These are phyloP conservation scores for Actenoides hombroni DNA, from an alignment of 2,113 vertebrate genomes.

Conservation along the genomic window DNA sequence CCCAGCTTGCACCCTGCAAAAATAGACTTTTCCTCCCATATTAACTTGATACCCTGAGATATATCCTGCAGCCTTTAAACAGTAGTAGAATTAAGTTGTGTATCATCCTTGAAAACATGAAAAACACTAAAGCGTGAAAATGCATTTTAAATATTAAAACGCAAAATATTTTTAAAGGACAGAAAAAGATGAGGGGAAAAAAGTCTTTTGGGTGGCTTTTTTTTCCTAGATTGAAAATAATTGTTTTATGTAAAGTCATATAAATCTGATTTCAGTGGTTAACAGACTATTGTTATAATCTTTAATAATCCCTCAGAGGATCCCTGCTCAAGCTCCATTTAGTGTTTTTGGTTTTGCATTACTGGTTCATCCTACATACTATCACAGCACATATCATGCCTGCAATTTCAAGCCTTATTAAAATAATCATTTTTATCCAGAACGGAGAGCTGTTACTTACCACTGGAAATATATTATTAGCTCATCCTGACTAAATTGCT, in stretches of 20 bases:
- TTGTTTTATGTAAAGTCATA: not conserved
- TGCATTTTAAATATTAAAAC: conserved; percentile 47
- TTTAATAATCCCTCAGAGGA: conserved; percentile 34
- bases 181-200: not conserved
- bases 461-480: conserved; percentile 45
- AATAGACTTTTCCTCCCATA: not conserved
- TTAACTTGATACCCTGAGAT: not conserved
- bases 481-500: conserved; percentile 11
- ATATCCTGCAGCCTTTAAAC: not conserved
- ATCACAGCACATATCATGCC: conserved; percentile 28
- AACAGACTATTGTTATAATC: conserved; percentile 10
- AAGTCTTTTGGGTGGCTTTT: not conserved
- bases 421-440: conserved; percentile 62
- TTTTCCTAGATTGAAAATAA: not conserved
- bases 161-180: not conserved
- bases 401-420: conserved; percentile 34
- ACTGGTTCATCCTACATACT: not conserved
- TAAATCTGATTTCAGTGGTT: conserved; percentile 21
- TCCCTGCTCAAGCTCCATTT: conserved; percentile 1
- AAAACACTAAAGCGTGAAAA: not conserved
- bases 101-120: not conserved
- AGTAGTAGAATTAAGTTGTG: not conserved
- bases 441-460: conserved; percentile 8
- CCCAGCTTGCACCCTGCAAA: not conserved
- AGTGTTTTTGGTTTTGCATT: conserved; percentile 46